A percentile compares a stretch with the other conserved stretches of the same genome.
phyloP scores from a whole-genome alignment of 2,797 vertebrate genomes.

The Kryptolebias ocellatus region DNA sequence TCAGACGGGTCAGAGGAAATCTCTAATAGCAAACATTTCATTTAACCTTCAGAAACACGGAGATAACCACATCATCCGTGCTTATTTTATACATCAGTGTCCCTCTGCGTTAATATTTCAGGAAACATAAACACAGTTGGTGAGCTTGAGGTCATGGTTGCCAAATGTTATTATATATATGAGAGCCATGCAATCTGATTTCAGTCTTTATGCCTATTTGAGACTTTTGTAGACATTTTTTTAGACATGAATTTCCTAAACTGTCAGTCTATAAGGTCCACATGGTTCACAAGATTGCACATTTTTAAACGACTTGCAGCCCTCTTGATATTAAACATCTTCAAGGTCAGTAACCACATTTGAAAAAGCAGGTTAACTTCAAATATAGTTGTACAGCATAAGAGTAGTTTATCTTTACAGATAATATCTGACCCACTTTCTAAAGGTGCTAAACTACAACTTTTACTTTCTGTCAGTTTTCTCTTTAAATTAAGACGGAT shows the following conservation, averaged over 20 bases:
- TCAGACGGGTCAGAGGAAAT: neutral
- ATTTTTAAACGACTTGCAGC: neutral
- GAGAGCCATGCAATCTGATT: neutral
- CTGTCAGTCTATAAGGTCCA: neutral
- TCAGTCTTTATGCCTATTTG: neutral
- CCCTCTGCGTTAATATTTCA: too few relatives aligned
- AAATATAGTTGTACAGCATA: neutral
- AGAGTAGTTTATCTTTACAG: neutral
- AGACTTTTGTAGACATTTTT: neutral
- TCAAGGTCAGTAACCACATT: slow-evolving; percentile 6
- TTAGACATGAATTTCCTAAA: neutral
- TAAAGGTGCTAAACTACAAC: neutral
- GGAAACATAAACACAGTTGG: neutral
- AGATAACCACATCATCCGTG: too few relatives aligned
- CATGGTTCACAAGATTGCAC: neutral
- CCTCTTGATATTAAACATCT: neutral
- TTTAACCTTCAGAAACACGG: neutral
- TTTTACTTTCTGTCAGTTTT: neutral
- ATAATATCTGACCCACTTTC: too few relatives aligned
- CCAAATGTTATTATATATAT: neutral
- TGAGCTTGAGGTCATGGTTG: neutral
- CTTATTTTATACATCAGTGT: neutral
- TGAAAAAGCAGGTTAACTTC: neutral
- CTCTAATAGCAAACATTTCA: slow-evolving; percentile 6
- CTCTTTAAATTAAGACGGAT: neutral